Evolutionary conservation across 2,888 invertebrate species (phyloP).

Genomic region (Drosophila setosimentum): DNA sequence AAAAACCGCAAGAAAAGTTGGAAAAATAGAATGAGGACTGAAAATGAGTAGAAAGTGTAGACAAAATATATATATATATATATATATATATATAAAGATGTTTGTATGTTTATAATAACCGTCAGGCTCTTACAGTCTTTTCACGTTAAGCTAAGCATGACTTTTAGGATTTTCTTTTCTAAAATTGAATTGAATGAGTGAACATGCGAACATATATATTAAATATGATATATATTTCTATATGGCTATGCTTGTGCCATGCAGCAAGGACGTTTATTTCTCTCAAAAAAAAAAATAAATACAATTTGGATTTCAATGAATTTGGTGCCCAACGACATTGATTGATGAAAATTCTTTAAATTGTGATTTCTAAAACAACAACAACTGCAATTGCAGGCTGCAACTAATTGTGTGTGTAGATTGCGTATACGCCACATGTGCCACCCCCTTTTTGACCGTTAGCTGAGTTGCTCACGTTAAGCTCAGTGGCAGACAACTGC

Average conservation of each 20-base stretch:
- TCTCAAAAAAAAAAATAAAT: constrained; percentile 21
- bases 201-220: constrained; percentile 25
- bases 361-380: constrained; percentile 35
- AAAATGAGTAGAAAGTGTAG: constrained; percentile 25
- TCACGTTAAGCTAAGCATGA: constrained; percentile 7
- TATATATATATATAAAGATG: background rate
- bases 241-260: background rate
- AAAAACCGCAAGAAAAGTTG: constrained; percentile 4
- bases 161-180: constrained; percentile 43
- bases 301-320: constrained; percentile 19
- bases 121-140: constrained; percentile 16
- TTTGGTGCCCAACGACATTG: constrained; percentile 63
- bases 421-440: constrained; percentile 57
- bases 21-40: constrained; percentile 2
- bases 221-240: constrained; percentile 2
- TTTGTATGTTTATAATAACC: background rate
- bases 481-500: constrained; percentile 55
- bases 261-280: constrained; percentile 26
- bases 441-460: constrained; percentile 8
- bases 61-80: constrained; percentile 16
- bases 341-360: constrained; percentile 75
- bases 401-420: constrained; percentile 57
- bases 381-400: constrained; percentile 20
- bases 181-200: constrained; percentile 65
- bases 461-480: constrained; percentile 55